A percentile compares a stretch with the other conserved stretches of the same genome.
Evolutionary conservation across 2,888 invertebrate species (phyloP).

Genomic region (Nasonovia ribisnigri): DNA sequence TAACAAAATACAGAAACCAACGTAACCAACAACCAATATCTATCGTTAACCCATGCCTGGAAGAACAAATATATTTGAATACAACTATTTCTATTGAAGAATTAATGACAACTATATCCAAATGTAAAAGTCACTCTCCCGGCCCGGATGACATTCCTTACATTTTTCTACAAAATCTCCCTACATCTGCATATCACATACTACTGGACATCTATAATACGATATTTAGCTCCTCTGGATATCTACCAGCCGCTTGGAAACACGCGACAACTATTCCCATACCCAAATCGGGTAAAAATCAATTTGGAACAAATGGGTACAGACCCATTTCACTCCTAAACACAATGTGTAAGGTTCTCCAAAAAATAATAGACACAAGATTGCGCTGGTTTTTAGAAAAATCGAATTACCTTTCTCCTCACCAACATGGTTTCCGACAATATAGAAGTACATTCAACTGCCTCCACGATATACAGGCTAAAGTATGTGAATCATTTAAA

Average conservation of each 20-base stretch:
- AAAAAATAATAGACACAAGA: conserved; percentile 29
- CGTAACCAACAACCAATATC: too few relatives aligned
- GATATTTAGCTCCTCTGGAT: too few relatives aligned
- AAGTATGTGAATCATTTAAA: neutral
- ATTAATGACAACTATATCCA: too few relatives aligned
- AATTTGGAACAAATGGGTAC: neutral
- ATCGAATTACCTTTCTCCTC: conserved; percentile 27
- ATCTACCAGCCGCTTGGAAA: neutral
- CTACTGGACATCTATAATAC: too few relatives aligned
- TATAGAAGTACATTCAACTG: conserved; percentile 13
- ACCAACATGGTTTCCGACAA: conserved; percentile 4
- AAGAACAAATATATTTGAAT: too few relatives aligned
- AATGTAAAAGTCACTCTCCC: too few relatives aligned
- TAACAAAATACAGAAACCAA: too few relatives aligned
- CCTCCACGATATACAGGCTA: neutral
- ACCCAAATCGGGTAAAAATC: neutral
- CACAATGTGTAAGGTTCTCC: neutral
- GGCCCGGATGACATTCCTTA: too few relatives aligned
- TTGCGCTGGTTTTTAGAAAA: neutral
- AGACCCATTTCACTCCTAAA: neutral
- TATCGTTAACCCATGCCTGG: too few relatives aligned
- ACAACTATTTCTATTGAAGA: too few relatives aligned
- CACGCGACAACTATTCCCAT: neutral
- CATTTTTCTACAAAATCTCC: too few relatives aligned
- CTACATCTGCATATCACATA: too few relatives aligned